Percentiles rank a stretch among this genome's conserved stretches.
phyloP scores from a whole-genome alignment of 37 sponge, comb jelly and placozoan species.

The Amphimedon queenslandica region DNA sequence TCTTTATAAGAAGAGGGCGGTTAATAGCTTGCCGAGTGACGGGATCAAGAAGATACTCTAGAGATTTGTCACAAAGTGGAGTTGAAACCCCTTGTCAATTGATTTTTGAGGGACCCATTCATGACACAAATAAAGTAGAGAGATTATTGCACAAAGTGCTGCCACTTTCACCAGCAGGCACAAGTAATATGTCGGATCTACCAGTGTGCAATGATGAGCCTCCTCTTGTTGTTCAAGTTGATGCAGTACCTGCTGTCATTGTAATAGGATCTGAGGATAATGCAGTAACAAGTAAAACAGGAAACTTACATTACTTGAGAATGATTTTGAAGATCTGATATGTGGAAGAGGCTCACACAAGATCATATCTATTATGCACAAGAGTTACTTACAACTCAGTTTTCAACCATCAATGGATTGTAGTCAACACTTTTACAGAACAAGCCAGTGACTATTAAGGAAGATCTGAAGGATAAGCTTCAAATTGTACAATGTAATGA shows the following conservation, averaged over 20 bases:
- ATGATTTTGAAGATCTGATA: background rate
- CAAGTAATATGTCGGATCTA: too few species aligned
- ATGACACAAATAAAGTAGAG: background rate
- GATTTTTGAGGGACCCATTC: background rate
- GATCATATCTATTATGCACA: slow-evolving; percentile 18
- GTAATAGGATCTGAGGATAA: too few species aligned
- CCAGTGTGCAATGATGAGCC: too few species aligned
- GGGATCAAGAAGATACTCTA: background rate
- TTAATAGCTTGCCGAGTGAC: background rate
- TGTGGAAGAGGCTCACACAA: slow-evolving; percentile 1
- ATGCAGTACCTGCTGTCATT: too few species aligned
- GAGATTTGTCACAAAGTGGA: background rate
- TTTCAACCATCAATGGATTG: slow-evolving; percentile 10
- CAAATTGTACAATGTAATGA: slow-evolving; percentile 26
- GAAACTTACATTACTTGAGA: background rate
- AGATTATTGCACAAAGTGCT: background rate
- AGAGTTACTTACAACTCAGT: slow-evolving; percentile 8
- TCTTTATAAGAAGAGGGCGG: slow-evolving; percentile 7
- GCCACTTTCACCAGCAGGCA: background rate
- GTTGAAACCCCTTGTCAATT: background rate
- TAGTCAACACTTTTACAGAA: background rate
- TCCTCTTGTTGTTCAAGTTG: too few species aligned
- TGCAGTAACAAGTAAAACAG: too few species aligned
- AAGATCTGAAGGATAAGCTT: background rate
- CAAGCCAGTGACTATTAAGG: background rate